These are phyloP conservation scores for Stratiomys singularior DNA, from an alignment of 2,888 invertebrate genomes.

Conservation along the genomic window DNA sequence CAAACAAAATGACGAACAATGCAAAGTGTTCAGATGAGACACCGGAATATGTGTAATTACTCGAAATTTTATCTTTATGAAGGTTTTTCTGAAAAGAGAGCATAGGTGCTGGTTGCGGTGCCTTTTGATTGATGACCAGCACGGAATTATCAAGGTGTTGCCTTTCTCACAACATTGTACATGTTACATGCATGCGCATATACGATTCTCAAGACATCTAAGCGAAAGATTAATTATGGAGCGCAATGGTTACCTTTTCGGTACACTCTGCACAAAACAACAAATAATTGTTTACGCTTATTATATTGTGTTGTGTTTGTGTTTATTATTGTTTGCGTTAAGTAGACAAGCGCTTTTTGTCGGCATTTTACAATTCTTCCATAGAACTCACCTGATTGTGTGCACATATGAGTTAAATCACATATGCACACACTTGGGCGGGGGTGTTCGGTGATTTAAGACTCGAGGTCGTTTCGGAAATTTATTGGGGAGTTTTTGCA, in stretches of 20 bases:
- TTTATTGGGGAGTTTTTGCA: constrained; percentile 20
- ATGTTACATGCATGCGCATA: too few species aligned
- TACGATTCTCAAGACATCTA: constrained; percentile 13
- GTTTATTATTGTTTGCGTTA: constrained; percentile 42
- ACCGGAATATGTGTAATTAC: constrained; percentile 33
- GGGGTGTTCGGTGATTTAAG: constrained; percentile 36
- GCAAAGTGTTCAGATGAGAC: constrained; percentile 11
- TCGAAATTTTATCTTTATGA: constrained; percentile 39
- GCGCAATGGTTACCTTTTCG: constrained; percentile 27
- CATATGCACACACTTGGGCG: neutral
- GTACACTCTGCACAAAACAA: constrained; percentile 16
- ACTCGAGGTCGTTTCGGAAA: constrained; percentile 36
- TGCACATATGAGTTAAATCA: neutral
- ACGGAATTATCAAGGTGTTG: constrained; percentile 31
- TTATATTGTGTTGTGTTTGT: constrained; percentile 36
- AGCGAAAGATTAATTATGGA: constrained; percentile 24
- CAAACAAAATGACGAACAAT: neutral
- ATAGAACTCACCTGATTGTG: constrained; percentile 33
- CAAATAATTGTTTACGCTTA: constrained; percentile 39
- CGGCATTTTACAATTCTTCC: constrained; percentile 36
- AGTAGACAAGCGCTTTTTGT: constrained; percentile 44
- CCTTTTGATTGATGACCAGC: constrained; percentile 45
- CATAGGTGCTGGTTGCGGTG: constrained; percentile 16
- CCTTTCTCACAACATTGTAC: neutral
- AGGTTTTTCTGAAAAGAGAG: constrained; percentile 34